Base-by-base conservation (phyloP, 1,140 invertebrate genomes). In the Drosophila kikkawai region DNA sequence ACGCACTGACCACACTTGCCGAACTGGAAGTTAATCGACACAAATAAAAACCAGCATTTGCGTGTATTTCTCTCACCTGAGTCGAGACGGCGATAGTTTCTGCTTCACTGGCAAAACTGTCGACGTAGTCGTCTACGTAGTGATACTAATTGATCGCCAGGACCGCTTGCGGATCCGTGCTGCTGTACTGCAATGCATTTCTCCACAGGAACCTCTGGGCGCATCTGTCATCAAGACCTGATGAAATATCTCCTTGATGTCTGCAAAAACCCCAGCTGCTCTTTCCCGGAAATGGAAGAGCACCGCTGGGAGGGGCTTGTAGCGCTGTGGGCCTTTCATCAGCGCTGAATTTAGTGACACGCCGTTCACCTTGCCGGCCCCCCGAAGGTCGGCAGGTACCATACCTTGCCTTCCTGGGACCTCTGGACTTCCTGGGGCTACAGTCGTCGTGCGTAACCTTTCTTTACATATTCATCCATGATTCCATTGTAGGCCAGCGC, bases 181-280 rank as follows among this genome's bases (percentile, higher is more conserved):
- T 19, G 9, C 42, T 41, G 13, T 41, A 41, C 39, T 41, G 39
- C 13, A 13, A 39, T 0, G 12, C 37, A 39, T 15, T 39, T 12
- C n/a, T 17, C n/a, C 41, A 44, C 9, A 44, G 41, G 4, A 42
- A 42, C 22, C 22, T 22, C 22, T 22, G 22, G 22, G 22, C 22
- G 22, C 41, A 44, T 44, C 41, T 44, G 8, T 44, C 41, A 42
- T 42, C 41, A 17, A n/a, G 3, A 17, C 41, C 8, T 42, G 41
- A 22, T 22, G 22, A 22, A 44, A 44, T 8, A 44, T 44, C 41
- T n/a, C 39, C 39, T 41, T 41, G 15, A 41, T n/a, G 39, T 41
- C n/a, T 44, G 42, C 42, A 42, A n/a, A 44, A 17, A 44, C 41
- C 41, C n/a, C 41, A 44, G 17, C 41, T 44, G 41, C n/a, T 17